Evolutionary conservation across 2,113 vertebrate species (phyloP).

Genomic region (Felis chaus): DNA sequence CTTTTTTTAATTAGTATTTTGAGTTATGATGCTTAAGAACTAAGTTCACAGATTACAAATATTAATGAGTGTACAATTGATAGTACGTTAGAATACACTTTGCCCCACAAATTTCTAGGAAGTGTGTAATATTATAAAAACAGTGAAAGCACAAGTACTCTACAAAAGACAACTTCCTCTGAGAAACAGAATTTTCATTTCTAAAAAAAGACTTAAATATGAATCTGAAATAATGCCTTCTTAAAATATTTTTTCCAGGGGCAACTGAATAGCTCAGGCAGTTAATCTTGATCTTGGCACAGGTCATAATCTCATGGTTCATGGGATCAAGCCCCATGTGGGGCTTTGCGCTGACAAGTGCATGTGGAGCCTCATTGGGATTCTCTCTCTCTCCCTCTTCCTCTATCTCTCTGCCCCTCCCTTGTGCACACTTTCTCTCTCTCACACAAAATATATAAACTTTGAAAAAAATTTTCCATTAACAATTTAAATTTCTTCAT

Average conservation of each 20-base stretch:
- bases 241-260: background rate
- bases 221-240: background rate
- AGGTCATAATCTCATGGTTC: no score
- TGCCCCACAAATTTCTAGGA: background rate
- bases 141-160: background rate
- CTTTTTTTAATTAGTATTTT: constrained; percentile 17
- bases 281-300: no score
- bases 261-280: no score
- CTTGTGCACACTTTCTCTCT: no score
- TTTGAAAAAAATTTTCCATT: background rate
- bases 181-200: background rate
- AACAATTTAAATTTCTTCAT: background rate
- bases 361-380: no score
- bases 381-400: no score
- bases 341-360: no score
- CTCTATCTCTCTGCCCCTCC: no score
- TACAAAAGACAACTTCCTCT: constrained; percentile 5
- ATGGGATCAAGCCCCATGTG: no score
- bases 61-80: background rate
- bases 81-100: background rate
- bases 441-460: no score
- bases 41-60: background rate
- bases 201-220: constrained; percentile 4
- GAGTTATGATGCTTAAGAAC: background rate
- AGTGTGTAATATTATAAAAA: constrained; percentile 19